phyloP scores from a whole-genome alignment of 2,797 vertebrate species.

The Crocodylus rhombifer region DNA sequence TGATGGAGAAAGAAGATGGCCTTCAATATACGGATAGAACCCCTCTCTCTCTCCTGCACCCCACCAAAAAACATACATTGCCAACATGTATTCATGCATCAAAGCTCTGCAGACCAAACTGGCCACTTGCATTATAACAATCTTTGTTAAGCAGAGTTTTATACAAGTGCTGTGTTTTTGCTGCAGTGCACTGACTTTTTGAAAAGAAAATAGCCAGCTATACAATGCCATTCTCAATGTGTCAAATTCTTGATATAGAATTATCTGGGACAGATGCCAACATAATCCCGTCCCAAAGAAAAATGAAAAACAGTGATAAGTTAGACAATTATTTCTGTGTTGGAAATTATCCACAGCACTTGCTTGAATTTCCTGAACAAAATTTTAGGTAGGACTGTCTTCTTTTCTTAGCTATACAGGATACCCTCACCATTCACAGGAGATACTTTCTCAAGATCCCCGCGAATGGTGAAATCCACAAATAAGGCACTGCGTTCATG shows the following conservation, averaged over 20 bases:
- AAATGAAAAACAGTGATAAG: not conserved
- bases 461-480: no score
- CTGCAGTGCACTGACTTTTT: not conserved
- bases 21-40: not conserved
- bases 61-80: rapidly evolving
- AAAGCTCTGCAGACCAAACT: not conserved
- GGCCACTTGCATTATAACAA: not conserved
- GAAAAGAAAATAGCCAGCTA: not conserved
- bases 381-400: not conserved
- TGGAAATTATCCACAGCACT: not conserved
- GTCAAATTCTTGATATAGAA: not conserved
- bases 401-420: not conserved
- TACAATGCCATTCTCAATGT: not conserved
- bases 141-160: not conserved
- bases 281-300: not conserved
- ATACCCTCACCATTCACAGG: no score
- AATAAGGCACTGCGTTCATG: no score
- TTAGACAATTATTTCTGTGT: not conserved
- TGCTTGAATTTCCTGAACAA: not conserved
- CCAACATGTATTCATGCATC: not conserved
- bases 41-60: no score
- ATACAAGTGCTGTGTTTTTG: not conserved
- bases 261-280: not conserved
- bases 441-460: no score
- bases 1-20: not conserved